phyloP scores from a whole-genome alignment of 2,888 invertebrate species.

The Lepetodrilus schrolli region DNA sequence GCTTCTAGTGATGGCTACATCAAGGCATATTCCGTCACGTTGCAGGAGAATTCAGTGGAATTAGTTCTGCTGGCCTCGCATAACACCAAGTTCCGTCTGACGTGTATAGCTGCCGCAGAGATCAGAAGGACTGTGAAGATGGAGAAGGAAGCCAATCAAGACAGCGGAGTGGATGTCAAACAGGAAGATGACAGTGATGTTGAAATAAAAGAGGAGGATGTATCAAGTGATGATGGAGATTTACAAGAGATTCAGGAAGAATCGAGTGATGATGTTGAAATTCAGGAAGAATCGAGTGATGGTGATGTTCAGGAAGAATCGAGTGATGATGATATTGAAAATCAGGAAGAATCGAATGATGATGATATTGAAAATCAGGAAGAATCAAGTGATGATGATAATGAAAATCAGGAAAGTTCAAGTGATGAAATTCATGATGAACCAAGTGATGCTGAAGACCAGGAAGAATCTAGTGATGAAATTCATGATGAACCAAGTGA shows the following conservation, averaged over 20 bases:
- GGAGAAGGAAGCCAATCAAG: conserved; percentile 4
- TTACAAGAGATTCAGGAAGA: neutral
- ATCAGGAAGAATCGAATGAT: no score
- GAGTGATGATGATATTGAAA: no score
- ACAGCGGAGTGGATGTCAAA: neutral
- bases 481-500: no score
- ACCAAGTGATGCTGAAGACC: no score
- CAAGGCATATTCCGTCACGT: conserved; percentile 81
- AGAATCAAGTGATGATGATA: no score
- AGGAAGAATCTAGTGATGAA: no score
- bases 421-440: no score
- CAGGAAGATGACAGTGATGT: neutral
- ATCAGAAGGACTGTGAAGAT: conserved; percentile 26
- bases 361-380: no score
- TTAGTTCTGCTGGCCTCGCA: conserved; percentile 48
- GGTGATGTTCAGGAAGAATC: no score
- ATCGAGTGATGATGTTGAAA: neutral
- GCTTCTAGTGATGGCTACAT: conserved; percentile 87
- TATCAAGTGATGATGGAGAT: conserved; percentile 8
- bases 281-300: no score
- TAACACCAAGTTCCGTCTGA: conserved; percentile 58
- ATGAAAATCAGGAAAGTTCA: no score
- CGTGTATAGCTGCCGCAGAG: conserved; percentile 53
- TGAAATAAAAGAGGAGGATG: neutral
- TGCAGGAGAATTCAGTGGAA: conserved; percentile 37